These are phyloP conservation scores for Polyommatus iphigenia DNA, from an alignment of 2,888 invertebrate species.

Conservation along the genomic window DNA sequence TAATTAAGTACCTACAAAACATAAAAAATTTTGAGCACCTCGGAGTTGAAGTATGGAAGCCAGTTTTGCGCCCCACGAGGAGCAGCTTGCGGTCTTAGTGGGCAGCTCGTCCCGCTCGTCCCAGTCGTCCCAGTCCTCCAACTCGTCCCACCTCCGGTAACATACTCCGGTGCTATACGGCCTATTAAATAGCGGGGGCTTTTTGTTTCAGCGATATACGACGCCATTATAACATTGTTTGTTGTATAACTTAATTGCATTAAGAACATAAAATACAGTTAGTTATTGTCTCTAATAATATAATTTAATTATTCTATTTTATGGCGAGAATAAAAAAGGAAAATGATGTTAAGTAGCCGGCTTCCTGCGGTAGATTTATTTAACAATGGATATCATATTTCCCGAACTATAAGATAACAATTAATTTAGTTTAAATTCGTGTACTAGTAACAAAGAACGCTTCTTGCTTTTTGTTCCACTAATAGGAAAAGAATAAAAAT, in stretches of 20 bases:
- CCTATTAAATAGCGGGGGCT: slow-evolving; percentile 26
- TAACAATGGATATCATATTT: not conserved
- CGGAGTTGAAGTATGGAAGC: slow-evolving; percentile 6
- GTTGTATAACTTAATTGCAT: slow-evolving; percentile 22
- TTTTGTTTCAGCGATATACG: slow-evolving; percentile 24
- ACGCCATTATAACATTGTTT: slow-evolving; percentile 22
- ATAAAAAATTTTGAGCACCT: not conserved
- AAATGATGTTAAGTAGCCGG: slow-evolving; percentile 17
- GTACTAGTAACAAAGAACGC: not conserved
- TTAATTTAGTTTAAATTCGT: not conserved
- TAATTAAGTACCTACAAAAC: slow-evolving; percentile 13
- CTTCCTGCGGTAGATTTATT: not conserved
- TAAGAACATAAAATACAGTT: slow-evolving; percentile 5
- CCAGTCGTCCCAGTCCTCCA: too few species aligned
- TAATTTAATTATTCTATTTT: slow-evolving; percentile 23
- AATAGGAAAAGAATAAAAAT: not conserved
- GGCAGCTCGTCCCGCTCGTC: not conserved
- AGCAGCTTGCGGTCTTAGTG: not conserved
- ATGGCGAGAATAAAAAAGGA: not conserved
- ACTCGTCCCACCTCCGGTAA: not conserved
- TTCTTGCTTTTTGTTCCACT: not conserved
- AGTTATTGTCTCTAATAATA: slow-evolving; percentile 19
- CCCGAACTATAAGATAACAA: not conserved
- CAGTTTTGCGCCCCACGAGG: slow-evolving; percentile 8
- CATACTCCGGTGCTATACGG: slow-evolving; percentile 10